Base-by-base conservation (phyloP, 2,113 vertebrate species). In the Rhinopomastus cyanomelas region DNA sequence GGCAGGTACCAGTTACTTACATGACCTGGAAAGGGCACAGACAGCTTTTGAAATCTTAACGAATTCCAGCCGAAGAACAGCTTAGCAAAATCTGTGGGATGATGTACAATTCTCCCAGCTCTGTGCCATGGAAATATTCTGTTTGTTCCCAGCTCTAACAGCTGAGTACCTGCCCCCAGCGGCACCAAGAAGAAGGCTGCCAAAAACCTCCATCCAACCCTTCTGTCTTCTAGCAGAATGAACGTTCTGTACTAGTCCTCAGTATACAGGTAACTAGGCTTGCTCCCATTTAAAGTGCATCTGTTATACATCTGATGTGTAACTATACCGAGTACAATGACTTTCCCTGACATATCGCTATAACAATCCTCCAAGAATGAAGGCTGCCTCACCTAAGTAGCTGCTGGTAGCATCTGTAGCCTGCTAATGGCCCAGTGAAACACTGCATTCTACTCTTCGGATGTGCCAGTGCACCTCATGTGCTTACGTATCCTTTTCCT, bases 231-330 rank as follows among this genome's bases (percentile, higher is more conserved):
- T 71, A 80, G 85, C 59, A 66, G 32, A 92, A 95, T 86, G 32
- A 84, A 89, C 73, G 20, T 65, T 89, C 76, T 83, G 85, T n/a
- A 92, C 66, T 65, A 93, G 53, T 82, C 91, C 79, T 88, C 79
- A 52, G 53, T 39, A 68, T 34, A 42, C 46, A 86, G 66, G 57
- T 56, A 92, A 92, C 87, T 82, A 88, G 93, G 93, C 81, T 65
- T 88, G 94, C 90, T 94, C 89, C 32, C 90, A 49, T 84, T 95
- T 97, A 97, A 97, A 97, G 97, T 97, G 97, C 97, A 97, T 97
- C 80, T 87, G 88, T 72, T 88, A 92, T 89, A 88, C 92, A 94
- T 79, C 68, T 89, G 74, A 92, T 3, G 1, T 3, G 1, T n/a
- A 90, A 42, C 81, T n/a, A 88, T 55, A 94, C 44, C 60, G 91